Evolutionary conservation across 2,888 invertebrate species (phyloP).

Genomic region (Julus scandinavius): DNA sequence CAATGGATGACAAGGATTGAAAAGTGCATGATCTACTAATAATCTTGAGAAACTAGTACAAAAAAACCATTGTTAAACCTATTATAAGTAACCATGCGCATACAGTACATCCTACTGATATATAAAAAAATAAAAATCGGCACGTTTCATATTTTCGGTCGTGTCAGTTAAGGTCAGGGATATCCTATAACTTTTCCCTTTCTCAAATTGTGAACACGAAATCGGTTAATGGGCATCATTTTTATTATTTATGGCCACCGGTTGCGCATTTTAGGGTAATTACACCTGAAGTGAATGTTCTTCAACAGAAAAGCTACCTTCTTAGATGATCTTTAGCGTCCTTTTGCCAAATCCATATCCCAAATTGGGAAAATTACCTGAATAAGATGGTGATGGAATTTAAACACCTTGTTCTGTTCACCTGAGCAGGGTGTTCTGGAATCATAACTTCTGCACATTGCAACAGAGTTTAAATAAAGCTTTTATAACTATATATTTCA

Average conservation of each 20-base stretch:
- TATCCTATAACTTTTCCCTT: neutral
- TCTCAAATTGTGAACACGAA: neutral
- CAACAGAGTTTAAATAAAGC: neutral
- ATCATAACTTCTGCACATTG: neutral
- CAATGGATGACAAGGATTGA: too few relatives aligned
- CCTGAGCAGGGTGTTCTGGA: neutral
- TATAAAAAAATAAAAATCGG: neutral
- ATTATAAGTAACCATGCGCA: too few relatives aligned
- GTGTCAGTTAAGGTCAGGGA: constrained; percentile 2
- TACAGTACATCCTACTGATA: neutral
- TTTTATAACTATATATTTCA: neutral
- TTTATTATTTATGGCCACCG: neutral
- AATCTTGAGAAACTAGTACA: too few relatives aligned
- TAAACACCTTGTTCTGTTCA: constrained; percentile 6
- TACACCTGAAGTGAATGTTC: neutral
- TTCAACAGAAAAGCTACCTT: neutral
- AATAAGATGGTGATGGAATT: neutral
- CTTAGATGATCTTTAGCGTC: neutral
- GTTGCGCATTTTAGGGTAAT: neutral
- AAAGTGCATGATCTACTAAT: too few relatives aligned
- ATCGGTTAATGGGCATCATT: neutral
- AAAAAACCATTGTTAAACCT: too few relatives aligned
- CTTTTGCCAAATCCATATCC: neutral
- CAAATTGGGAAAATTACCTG: neutral
- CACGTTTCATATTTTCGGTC: neutral